Evolutionary conservation across 2,113 vertebrate genomes (phyloP).

Genomic region (human (Homo sapiens)): GRCh38 chr12:72309001-72309500

Average conservation of each 20-base stretch:
- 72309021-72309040: not conserved
- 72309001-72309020: slow-evolving; percentile 43
- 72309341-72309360: not conserved
- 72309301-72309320: not conserved
- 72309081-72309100: not conserved
- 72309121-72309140: not conserved
- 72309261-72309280: not conserved
- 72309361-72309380: not conserved
- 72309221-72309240: not conserved
- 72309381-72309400: not conserved
- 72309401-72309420: not conserved
- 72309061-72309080: slow-evolving; percentile 22
- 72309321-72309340: not conserved
- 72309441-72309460: not conserved
- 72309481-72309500: not conserved
- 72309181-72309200: not conserved
- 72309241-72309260: not conserved
- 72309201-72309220: not conserved
- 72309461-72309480: not conserved
- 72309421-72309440: not conserved
- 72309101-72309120: not conserved
- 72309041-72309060: slow-evolving; percentile 6
- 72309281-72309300: not conserved
- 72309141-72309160: not conserved
- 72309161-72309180: not conserved